Base-by-base conservation (phyloP, 2,113 vertebrate genomes). In the Hydropotes inermis region DNA sequence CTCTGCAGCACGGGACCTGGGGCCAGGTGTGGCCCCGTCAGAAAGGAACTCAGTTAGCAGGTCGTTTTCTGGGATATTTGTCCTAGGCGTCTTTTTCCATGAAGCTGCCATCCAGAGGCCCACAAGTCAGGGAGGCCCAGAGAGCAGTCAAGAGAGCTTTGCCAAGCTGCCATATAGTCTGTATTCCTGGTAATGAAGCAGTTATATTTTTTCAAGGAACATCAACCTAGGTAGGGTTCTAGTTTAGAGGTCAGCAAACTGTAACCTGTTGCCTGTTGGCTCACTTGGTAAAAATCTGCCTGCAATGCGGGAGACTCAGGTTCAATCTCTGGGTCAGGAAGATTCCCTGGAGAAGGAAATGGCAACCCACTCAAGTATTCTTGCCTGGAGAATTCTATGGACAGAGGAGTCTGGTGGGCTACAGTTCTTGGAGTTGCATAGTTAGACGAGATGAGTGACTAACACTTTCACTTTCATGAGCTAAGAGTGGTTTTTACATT, bases 231-330 rank as follows among this genome's bases (percentile, higher is more conserved):
- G 36, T 64, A 97, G 58, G 36, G 25, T 86, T 86, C 89, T 92
- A 57, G 54, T 89, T 84, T 95, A 98, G 95, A 96, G 87, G 84
- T 90, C 55, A 23, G 76, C 70, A 70, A 55, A 85, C 76, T 58
- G 23, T 67, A 33, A 33, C 47, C 39, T 87, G 21, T 58, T 90
- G 45, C 39, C 74, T 94, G n/a, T 60, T 76, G 70, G 36, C 23
- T 43, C 70, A 76, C 19, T 74, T 39, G 67, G 67, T 74, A 74
- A 25, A 39, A 43, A 27, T 76, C 70, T 76, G 23, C 39, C 23
- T 76, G 39, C 39, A 43, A 4, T 76, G 4, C 0, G 6, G 70
- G 70, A 27, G 70, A 43, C 70, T 23, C 6, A 43, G 70, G 36
- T 43, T 76, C 11, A 14, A 2, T 27, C 36, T 14, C 39, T 43